Percentiles rank a stretch among this genome's conserved stretches.
phyloP scores from a whole-genome alignment of 2,797 vertebrate genomes.

The Cyclopterus lumpus region DNA sequence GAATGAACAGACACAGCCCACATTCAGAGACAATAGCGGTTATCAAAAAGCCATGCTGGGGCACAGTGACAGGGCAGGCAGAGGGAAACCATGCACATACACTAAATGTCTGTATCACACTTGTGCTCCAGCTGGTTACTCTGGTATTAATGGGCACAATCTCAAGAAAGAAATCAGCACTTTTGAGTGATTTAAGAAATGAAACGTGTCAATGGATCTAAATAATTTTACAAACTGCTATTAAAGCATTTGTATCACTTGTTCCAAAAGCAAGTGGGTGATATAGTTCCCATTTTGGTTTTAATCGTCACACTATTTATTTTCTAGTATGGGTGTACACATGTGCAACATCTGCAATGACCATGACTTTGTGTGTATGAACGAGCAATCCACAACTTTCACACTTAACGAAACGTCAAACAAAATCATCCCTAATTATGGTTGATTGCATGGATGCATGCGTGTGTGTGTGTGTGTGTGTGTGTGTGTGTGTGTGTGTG shows the following conservation, averaged over 20 bases:
- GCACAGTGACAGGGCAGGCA: not conserved
- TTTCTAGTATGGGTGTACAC: not conserved
- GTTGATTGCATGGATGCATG: slow-evolving; percentile 5
- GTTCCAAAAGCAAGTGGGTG: too few species aligned
- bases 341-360: not conserved
- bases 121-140: not conserved
- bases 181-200: not conserved
- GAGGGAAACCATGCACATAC: not conserved
- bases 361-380: not conserved
- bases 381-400: slow-evolving; percentile 8
- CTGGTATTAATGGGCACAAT: not conserved
- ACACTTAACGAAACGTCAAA: slow-evolving; percentile 42
- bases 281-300: not conserved
- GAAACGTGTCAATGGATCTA: not conserved
- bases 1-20: not conserved
- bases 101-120: not conserved
- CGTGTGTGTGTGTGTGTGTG: too few species aligned
- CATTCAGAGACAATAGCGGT: slow-evolving; percentile 1
- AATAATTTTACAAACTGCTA: not conserved
- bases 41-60: slow-evolving; percentile 13
- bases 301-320: not conserved
- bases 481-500: too few species aligned
- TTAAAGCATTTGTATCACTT: not conserved
- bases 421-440: slow-evolving; percentile 9
- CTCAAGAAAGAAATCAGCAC: not conserved